Base-by-base conservation (phyloP, 1,140 invertebrate species). In the Ceratosolen fusciceps region DNA sequence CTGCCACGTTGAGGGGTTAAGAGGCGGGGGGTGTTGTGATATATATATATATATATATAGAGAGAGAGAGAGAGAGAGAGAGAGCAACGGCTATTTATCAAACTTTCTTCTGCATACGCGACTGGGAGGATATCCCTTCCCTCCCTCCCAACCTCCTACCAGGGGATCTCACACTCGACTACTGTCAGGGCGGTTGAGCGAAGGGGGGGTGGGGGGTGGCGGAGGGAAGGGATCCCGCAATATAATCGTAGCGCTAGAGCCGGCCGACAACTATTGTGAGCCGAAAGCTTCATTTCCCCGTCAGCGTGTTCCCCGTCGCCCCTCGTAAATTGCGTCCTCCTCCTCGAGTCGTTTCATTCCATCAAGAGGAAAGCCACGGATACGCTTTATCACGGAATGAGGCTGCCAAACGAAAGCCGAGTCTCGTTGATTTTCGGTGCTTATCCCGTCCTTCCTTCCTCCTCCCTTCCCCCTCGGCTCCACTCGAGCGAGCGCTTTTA, bases 401-500 rank as follows among this genome's bases (percentile, higher is more conserved):
- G 14, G 47, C 24, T 52, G 68, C 21, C 39, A 52, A 71, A 54
- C 19, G 12, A 71, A 71, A 10, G 31, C 47, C 16, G 39, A 47
- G 4, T 31, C 60, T 5, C 60, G 31, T 65, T 65, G 34, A 58
- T 56, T 73, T 73, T 73, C 31, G 49, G 37, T 26, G 72, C 37
- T 74, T 47, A 68, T 29, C 29, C 70, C 70, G 5, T 24, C 65
- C 29, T 19, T 54, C 74, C 52, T 68, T 67, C 58, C 43, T 54
- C 56, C 52, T 39, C 67, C 31, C 56, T 37, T 39, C 67, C 31
- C 9, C 37, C 34, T n/a, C 29, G 19, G 24, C 19, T 54, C 52
- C 67, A 54, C 52, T 47, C 67, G 67, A 56, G 62, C 75, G 65
- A 71, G 67, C 47, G 76, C 67, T 77, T 77, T 77, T 71, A 77